Conservation (phyloP, 2,797 vertebrate genomes). For the Poeciliopsis turneri region DNA sequence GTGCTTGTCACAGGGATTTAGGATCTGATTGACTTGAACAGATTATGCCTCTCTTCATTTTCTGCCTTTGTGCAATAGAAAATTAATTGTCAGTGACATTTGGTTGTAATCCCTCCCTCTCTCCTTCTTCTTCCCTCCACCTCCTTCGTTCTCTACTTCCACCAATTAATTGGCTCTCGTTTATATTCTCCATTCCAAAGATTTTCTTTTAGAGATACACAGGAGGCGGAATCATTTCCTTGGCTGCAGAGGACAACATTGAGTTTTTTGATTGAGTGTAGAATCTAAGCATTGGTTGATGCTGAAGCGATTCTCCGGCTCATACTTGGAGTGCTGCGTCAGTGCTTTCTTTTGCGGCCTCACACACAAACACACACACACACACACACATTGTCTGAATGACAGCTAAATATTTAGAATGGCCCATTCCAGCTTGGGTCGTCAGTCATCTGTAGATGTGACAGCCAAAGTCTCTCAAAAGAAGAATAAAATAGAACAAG, state of each 20-base stretch:
- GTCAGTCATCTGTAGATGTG: conserved; percentile 56
- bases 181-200: conserved; percentile 38
- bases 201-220: conserved; percentile 40
- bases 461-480: conserved; percentile 37
- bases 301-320: conserved; percentile 34
- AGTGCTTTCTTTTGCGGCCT: conserved; percentile 40
- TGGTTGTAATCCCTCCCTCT: conserved; percentile 56
- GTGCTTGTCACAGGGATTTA: conserved; percentile 71
- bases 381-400: conserved; percentile 24
- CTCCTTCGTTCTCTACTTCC: conserved; percentile 50
- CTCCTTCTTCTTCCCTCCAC: conserved; percentile 6
- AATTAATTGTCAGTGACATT: conserved; percentile 77
- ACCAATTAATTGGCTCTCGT: conserved; percentile 58
- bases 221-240: conserved; percentile 56
- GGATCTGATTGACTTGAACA: conserved; percentile 74
- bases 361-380: conserved; percentile 24
- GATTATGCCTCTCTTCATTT: conserved; percentile 71
- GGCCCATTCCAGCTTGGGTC: conserved; percentile 40
- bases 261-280: conserved; percentile 48
- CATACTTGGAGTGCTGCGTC: conserved; percentile 58
- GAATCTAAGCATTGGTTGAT: conserved; percentile 68
- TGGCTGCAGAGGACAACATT: conserved; percentile 57
- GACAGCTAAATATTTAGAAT: conserved; percentile 32
- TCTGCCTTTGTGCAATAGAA: conserved; percentile 62
- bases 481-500: background rate